phyloP scores from a whole-genome alignment of 2,888 invertebrate genomes.

The Drosophila longiperda region DNA sequence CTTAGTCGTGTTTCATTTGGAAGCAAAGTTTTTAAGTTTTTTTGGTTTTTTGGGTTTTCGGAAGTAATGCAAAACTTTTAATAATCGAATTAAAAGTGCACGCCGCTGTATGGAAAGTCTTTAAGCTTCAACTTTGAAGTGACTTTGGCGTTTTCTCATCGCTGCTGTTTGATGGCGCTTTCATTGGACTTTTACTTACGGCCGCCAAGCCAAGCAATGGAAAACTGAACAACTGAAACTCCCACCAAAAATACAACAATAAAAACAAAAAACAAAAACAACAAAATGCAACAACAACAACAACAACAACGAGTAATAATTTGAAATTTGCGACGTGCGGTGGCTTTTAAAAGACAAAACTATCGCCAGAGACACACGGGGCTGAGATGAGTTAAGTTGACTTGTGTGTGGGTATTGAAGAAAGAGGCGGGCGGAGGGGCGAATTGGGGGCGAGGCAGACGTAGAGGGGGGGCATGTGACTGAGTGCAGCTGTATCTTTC shows the following conservation, averaged over 20 bases:
- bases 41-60: slow-evolving; percentile 34
- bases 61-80: slow-evolving; percentile 81
- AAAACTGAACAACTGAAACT: slow-evolving; percentile 54
- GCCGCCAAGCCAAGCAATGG: slow-evolving; percentile 60
- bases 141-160: slow-evolving; percentile 50
- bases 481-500: slow-evolving; percentile 34
- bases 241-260: slow-evolving; percentile 48
- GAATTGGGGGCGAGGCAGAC: neutral
- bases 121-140: slow-evolving; percentile 53
- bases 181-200: slow-evolving; percentile 78
- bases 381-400: slow-evolving; percentile 37
- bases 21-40: slow-evolving; percentile 11
- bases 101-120: slow-evolving; percentile 67
- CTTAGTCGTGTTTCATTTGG: slow-evolving; percentile 41
- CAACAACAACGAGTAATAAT: slow-evolving; percentile 32
- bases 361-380: slow-evolving; percentile 51
- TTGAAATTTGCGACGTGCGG: slow-evolving; percentile 33
- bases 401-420: slow-evolving; percentile 15
- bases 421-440: slow-evolving; percentile 2
- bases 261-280: slow-evolving; percentile 20
- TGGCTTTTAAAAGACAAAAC: slow-evolving; percentile 64
- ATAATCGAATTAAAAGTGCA: slow-evolving; percentile 78
- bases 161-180: slow-evolving; percentile 62
- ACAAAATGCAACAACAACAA: neutral
- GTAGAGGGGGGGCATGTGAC: neutral